Percentiles rank a stretch among this genome's conserved stretches.
These are phyloP conservation scores for Drosophila longiperda DNA, from an alignment of 2,888 invertebrate genomes.

Conservation along the genomic window DNA sequence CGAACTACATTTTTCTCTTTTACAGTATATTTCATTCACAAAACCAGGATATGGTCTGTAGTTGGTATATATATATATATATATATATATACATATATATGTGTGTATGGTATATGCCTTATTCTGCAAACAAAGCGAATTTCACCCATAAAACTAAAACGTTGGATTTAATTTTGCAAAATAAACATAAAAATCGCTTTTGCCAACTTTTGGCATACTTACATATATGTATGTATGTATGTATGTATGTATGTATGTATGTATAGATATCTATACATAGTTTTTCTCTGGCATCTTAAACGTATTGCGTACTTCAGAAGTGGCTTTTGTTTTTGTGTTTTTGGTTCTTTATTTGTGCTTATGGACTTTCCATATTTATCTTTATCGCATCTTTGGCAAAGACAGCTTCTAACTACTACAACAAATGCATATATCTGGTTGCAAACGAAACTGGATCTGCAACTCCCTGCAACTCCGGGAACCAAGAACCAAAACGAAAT, in stretches of 20 bases:
- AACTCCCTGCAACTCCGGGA: background rate
- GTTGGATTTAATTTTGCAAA: conserved; percentile 80
- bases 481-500: background rate
- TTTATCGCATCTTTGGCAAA: conserved; percentile 45
- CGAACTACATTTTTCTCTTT: background rate
- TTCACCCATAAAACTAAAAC: conserved; percentile 77
- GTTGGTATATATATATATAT: conserved; percentile 9
- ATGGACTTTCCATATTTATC: conserved; percentile 47
- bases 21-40: conserved; percentile 1
- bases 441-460: conserved; percentile 21
- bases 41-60: conserved; percentile 7
- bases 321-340: background rate
- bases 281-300: background rate
- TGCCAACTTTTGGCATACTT: conserved; percentile 21
- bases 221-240: background rate
- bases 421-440: background rate
- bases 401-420: conserved; percentile 25
- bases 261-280: background rate
- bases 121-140: conserved; percentile 78
- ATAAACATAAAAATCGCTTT: conserved; percentile 73
- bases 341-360: conserved; percentile 27
- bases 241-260: background rate
- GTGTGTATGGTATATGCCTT: conserved; percentile 32
- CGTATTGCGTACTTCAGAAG: background rate
- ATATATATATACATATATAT: conserved; percentile 4